These are phyloP conservation scores for Pseudoips prasinana DNA, from an alignment of 2,888 invertebrate genomes.

Conservation along the genomic window DNA sequence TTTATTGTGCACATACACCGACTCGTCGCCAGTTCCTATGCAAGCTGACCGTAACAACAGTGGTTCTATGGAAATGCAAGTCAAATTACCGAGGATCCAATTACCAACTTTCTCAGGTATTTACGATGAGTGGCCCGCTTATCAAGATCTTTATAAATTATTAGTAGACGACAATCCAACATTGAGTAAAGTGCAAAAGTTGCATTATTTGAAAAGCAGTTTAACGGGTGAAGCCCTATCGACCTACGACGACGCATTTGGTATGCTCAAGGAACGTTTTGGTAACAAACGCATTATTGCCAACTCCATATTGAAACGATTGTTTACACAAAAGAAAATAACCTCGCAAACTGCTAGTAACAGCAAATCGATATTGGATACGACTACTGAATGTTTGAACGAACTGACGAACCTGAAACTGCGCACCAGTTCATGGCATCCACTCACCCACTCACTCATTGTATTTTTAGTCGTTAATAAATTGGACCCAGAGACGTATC, in stretches of 20 bases:
- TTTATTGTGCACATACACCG: too few species aligned
- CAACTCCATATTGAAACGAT: background rate
- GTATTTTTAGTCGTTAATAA: background rate
- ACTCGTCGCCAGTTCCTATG: too few species aligned
- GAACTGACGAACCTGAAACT: background rate
- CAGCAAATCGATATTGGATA: slow-evolving; percentile 1
- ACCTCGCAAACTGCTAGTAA: background rate
- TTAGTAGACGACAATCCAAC: background rate
- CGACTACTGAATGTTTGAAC: background rate
- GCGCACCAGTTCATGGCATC: background rate
- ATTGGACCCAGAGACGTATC: background rate
- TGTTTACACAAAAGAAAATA: slow-evolving; percentile 1
- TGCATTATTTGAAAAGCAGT: slow-evolving; percentile 1
- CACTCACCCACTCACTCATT: too few species aligned
- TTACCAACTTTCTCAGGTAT: too few species aligned
- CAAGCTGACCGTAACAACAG: too few species aligned
- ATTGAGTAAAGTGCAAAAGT: background rate
- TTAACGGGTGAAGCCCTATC: background rate
- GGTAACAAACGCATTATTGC: slow-evolving; percentile 2
- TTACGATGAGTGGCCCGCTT: slow-evolving; percentile 1
- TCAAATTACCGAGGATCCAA: too few species aligned
- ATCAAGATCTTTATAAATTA: background rate
- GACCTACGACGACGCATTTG: background rate
- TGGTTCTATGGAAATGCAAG: too few species aligned
- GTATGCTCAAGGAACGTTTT: background rate